A percentile compares a stretch with the other conserved stretches of the same genome.
phyloP scores from a whole-genome alignment of 2,797 vertebrate genomes.

The Chloroceryle inda region DNA sequence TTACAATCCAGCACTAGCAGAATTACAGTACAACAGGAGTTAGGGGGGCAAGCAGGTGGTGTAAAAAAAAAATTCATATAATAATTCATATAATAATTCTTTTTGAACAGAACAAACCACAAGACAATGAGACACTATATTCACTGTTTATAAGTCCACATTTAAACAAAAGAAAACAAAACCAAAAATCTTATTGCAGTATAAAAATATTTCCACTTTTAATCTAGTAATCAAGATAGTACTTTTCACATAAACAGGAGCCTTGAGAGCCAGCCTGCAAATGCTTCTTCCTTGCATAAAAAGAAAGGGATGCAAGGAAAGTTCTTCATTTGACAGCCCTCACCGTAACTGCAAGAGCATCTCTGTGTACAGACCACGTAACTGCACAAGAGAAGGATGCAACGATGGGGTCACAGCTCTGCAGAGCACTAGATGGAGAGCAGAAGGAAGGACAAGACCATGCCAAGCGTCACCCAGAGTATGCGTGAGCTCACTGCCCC shows the following conservation, averaged over 20 bases:
- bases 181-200: background rate
- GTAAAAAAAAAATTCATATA: background rate
- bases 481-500: fast-evolving
- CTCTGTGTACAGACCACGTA: background rate
- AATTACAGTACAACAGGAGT: background rate
- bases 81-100: background rate
- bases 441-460: background rate
- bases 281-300: background rate
- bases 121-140: background rate
- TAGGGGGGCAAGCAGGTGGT: background rate
- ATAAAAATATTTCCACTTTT: slow-evolving; percentile 47
- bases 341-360: fast-evolving
- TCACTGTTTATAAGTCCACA: background rate
- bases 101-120: background rate
- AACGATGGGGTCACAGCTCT: fast-evolving
- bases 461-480: background rate
- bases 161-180: background rate
- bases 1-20: background rate
- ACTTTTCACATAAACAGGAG: background rate
- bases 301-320: background rate
- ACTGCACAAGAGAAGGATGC: background rate
- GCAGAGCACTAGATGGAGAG: background rate
- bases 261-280: background rate
- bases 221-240: slow-evolving; percentile 1
- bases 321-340: background rate